phyloP scores from a whole-genome alignment of 1,140 invertebrate species.

The Wasmannia auropunctata region DNA sequence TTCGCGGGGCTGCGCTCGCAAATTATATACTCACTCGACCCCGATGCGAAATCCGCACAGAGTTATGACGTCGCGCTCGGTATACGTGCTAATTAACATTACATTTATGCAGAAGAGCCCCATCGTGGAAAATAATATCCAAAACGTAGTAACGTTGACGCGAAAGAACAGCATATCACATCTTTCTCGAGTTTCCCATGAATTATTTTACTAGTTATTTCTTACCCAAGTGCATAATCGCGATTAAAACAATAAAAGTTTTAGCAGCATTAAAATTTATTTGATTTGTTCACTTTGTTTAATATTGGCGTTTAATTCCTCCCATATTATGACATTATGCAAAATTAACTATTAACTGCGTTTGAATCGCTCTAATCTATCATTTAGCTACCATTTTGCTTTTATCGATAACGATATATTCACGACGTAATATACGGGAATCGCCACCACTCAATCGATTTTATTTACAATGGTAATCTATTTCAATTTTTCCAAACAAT shows the following conservation, averaged over 20 bases:
- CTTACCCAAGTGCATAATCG: neutral
- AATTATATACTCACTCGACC: slow-evolving; percentile 42
- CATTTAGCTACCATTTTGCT: neutral
- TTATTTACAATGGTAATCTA: neutral
- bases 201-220: slow-evolving; percentile 12
- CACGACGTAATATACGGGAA: neutral
- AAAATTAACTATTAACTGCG: slow-evolving; percentile 40
- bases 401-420: slow-evolving; percentile 21
- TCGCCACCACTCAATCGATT: neutral
- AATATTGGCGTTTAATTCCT: neutral
- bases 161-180: slow-evolving; percentile 8
- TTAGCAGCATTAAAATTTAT: neutral
- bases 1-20: neutral
- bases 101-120: slow-evolving; percentile 39
- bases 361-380: slow-evolving; percentile 28
- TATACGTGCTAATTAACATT: slow-evolving; percentile 48
- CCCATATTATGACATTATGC: neutral
- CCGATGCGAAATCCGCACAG: slow-evolving; percentile 44
- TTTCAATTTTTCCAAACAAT: neutral
- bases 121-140: slow-evolving; percentile 41
- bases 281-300: neutral
- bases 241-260: slow-evolving; percentile 23
- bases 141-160: slow-evolving; percentile 6
- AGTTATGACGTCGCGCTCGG: slow-evolving; percentile 38
- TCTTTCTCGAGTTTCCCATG: neutral